Conservation (phyloP, 2,888 invertebrate species). For the Pterostichus madidus region DNA sequence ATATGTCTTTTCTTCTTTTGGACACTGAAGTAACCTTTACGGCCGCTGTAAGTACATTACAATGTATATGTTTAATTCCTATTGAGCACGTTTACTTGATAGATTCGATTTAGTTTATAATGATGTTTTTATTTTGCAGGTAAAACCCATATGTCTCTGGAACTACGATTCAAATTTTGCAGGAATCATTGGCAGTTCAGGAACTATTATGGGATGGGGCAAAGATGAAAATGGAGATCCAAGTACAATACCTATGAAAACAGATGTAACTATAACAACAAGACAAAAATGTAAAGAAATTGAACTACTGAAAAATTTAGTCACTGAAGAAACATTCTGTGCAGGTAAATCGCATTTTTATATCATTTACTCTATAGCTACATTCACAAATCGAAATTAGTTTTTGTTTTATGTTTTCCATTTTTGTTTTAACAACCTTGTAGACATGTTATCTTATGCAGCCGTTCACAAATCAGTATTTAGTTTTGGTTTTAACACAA, state of each 20-base stretch:
- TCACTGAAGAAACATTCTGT: conserved; percentile 81
- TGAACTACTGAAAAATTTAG: conserved; percentile 71
- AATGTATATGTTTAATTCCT: too few relatives aligned
- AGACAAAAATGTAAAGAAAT: conserved; percentile 28
- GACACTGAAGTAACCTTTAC: conserved; percentile 11
- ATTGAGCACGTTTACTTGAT: too few relatives aligned
- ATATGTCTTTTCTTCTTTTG: conserved; percentile 37
- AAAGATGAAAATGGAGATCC: conserved; percentile 38
- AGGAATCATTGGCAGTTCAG: conserved; percentile 13
- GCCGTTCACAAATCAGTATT: too few relatives aligned
- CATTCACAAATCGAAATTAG: too few relatives aligned
- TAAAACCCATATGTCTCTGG: conserved; percentile 51
- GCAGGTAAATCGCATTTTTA: conserved; percentile 77
- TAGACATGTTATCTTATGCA: too few relatives aligned
- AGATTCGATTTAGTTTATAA: background rate
- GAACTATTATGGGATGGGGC: conserved; percentile 55
- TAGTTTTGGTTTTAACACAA: too few relatives aligned
- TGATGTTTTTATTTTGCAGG: background rate
- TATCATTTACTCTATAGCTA: too few relatives aligned
- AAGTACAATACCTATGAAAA: conserved; percentile 14
- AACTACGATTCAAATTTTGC: background rate
- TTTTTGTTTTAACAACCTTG: too few relatives aligned
- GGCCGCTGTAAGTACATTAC: conserved; percentile 25
- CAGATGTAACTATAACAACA: conserved; percentile 17
- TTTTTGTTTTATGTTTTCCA: too few relatives aligned